phyloP scores from a whole-genome alignment of 2,888 invertebrate genomes.

The Philereme transversata region DNA sequence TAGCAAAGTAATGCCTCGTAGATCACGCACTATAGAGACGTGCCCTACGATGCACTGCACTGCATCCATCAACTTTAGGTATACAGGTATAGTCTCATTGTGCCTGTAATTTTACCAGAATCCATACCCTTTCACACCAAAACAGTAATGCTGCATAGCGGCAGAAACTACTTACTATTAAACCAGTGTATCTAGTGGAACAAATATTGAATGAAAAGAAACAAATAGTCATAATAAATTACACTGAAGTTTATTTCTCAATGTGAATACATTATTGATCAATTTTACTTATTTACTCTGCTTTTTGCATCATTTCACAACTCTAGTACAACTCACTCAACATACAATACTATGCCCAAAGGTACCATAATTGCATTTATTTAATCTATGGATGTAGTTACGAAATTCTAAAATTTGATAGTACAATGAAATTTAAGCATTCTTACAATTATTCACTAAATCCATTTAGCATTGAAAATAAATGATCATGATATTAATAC shows the following conservation, averaged over 20 bases:
- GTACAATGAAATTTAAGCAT: slow-evolving; percentile 81
- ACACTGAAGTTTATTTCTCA: slow-evolving; percentile 84
- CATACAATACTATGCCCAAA: slow-evolving; percentile 72
- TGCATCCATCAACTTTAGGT: no score
- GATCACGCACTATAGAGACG: no score
- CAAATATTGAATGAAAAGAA: slow-evolving; percentile 43
- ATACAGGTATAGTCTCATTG: no score
- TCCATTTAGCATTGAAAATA: slow-evolving; percentile 80
- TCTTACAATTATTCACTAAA: slow-evolving; percentile 77
- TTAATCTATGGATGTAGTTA: slow-evolving; percentile 63
- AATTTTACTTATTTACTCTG: slow-evolving; percentile 63
- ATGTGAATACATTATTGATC: slow-evolving; percentile 80
- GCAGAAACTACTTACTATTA: no score
- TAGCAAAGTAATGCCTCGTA: no score
- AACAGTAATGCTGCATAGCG: no score
- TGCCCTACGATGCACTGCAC: no score
- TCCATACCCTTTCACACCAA: no score
- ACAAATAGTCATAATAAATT: slow-evolving; percentile 74
- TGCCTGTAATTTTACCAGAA: no score
- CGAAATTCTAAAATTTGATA: slow-evolving; percentile 77
- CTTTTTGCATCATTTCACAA: slow-evolving; percentile 67
- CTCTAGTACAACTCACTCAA: slow-evolving; percentile 75
- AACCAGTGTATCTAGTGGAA: no score
- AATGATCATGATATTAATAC: slow-evolving; percentile 71
- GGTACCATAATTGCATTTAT: slow-evolving; percentile 58